These are phyloP conservation scores for honey bee (Apis mellifera) DNA, from an alignment of 1,140 invertebrate genomes.

Conservation along the genomic window DNA sequence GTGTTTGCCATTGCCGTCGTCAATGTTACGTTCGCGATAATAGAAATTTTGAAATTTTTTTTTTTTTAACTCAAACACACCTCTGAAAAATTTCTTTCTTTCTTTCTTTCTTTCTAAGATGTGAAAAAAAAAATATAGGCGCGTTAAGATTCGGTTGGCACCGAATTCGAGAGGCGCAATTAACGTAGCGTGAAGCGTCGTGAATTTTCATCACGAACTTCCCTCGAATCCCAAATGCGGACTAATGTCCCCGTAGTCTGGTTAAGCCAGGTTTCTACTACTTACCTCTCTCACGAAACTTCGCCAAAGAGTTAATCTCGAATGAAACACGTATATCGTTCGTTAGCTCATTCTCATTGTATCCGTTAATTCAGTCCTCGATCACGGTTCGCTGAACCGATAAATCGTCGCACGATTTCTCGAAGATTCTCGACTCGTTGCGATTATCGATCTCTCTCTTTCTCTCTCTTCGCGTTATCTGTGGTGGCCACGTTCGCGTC, in stretches of 20 bases:
- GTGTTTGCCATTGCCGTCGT: not conserved
- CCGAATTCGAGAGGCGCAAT: not conserved
- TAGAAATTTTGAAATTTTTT: not conserved
- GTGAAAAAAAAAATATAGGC: not conserved
- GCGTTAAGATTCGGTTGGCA: no score
- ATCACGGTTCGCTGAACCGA: not conserved
- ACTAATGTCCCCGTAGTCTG: conserved; percentile 5
- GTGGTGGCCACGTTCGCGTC: no score
- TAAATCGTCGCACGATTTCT: conserved; percentile 23
- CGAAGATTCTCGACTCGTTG: not conserved
- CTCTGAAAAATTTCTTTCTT: no score
- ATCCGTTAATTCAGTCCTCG: conserved; percentile 14
- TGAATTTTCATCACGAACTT: conserved; percentile 2
- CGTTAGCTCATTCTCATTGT: not conserved
- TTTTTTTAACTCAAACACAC: no score
- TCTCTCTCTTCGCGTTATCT: not conserved
- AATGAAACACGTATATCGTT: conserved; percentile 11
- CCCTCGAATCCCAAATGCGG: not conserved
- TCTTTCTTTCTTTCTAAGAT: not conserved
- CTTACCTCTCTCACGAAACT: not conserved
- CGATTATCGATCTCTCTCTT: not conserved
- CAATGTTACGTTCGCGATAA: not conserved
- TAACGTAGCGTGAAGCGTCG: not conserved
- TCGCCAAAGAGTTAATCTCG: not conserved
- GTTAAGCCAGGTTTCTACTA: conserved; percentile 24